Evolutionary conservation across 2,113 vertebrate genomes (phyloP).

Genomic region (Hypomesus transpacificus): DNA sequence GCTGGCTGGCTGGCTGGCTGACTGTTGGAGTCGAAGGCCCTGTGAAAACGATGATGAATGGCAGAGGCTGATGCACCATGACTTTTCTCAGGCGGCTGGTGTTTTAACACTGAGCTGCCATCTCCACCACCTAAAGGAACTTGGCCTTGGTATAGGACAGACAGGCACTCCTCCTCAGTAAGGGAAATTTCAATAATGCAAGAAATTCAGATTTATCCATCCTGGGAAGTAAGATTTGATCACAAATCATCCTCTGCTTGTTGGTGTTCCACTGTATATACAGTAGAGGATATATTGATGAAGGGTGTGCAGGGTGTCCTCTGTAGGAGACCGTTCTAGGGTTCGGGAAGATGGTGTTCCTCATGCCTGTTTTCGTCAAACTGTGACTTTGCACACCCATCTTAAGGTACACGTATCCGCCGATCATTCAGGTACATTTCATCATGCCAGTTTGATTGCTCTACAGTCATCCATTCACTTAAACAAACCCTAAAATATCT

Average conservation of each 20-base stretch:
- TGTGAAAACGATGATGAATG: conserved; percentile 40
- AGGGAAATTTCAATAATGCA: no score
- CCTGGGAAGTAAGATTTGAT: no score
- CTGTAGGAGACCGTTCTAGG: no score
- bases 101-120: conserved; percentile 45
- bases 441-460: neutral
- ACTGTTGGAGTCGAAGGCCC: conserved; percentile 32
- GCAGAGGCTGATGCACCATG: conserved; percentile 8
- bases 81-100: conserved; percentile 45
- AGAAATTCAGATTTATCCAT: no score
- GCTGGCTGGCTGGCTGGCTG: no score
- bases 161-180: neutral
- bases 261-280: no score
- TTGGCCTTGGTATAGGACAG: neutral
- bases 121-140: conserved; percentile 5
- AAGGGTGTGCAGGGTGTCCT: no score
- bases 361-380: neutral
- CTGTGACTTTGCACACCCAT: conserved; percentile 19
- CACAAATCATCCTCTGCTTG: no score
- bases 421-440: neutral
- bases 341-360: no score
- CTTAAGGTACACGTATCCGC: neutral
- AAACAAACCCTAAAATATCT: neutral
- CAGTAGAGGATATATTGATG: no score
- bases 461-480: neutral